Conservation (phyloP, 1,140 invertebrate genomes). For the Drosophila simulans region DNA sequence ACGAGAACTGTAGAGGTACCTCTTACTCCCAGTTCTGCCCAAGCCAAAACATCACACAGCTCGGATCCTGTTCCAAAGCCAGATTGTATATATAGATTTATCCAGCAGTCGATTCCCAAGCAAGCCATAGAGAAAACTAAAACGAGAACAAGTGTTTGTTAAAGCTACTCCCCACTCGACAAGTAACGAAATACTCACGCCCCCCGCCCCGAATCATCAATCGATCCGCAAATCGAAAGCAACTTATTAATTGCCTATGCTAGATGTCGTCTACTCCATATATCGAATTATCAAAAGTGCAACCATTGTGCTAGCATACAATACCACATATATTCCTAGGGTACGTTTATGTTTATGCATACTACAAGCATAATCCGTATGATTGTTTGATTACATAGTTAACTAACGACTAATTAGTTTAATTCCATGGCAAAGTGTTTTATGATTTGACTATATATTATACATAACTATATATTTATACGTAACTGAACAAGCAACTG, state of each 20-base stretch:
- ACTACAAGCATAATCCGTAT: slow-evolving; percentile 31
- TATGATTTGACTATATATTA: slow-evolving; percentile 61
- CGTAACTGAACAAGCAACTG: slow-evolving; percentile 47
- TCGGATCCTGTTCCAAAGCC: not conserved
- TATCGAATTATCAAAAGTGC: slow-evolving; percentile 36
- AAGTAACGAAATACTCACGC: slow-evolving; percentile 31
- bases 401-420: slow-evolving; percentile 51
- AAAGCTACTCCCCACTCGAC: slow-evolving; percentile 47
- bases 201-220: slow-evolving; percentile 49
- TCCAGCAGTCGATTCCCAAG: slow-evolving; percentile 7
- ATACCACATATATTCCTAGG: slow-evolving; percentile 39
- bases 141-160: slow-evolving; percentile 56
- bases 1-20: not conserved
- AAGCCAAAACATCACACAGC: slow-evolving; percentile 1
- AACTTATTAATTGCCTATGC: slow-evolving; percentile 79
- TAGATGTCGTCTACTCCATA: slow-evolving; percentile 66
- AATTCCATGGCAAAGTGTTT: slow-evolving; percentile 50
- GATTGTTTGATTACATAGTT: slow-evolving; percentile 27
- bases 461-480: slow-evolving; percentile 50
- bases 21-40: slow-evolving; percentile 2
- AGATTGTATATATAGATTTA: slow-evolving; percentile 47
- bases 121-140: slow-evolving; percentile 18
- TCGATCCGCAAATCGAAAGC: slow-evolving; percentile 56
- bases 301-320: slow-evolving; percentile 16
- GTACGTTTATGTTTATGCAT: slow-evolving; percentile 34